Base-by-base conservation (phyloP, 2,113 vertebrate species). In the Dinomys branickii region DNA sequence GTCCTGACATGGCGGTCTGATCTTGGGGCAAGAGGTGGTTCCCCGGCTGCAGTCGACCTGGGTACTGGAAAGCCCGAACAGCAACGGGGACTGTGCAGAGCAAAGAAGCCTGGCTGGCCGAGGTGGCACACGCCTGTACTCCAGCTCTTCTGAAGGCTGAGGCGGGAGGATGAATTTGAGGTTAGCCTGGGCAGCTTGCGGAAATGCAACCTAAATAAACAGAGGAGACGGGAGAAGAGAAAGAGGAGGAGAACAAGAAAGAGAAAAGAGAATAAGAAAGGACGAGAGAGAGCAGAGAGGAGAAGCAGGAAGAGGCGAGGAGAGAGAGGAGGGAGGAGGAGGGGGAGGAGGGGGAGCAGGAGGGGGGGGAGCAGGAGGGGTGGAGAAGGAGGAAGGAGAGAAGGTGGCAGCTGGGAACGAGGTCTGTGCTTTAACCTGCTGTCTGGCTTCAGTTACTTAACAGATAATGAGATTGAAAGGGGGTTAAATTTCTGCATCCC, bases 391-490 rank as follows among this genome's bases (percentile, higher is more conserved):
- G 4, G 50, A 33, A 2, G 41, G 3, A 44, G 22, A 30, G 30
- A 22, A 35, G 16, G 17, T 28, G 28, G 44, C 44, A 13, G 26
- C 14, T 19, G 16, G 44, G 24, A 41, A n/a, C 69, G n/a, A 47
- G 44, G 3, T 50, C 41, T n/a, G n/a, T 17, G 28, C 17, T 13
- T 56, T 91, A 28, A 78, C 61, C 41, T 61, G 80, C 61, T 71
- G 54, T 4, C 58, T 59, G 17, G 14, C 88, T 95, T 85, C 59
- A 91, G 61, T 80, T 82, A n/a, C 73, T 90, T 91, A 84, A 89
- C 91, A 38, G 24, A 50, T 58, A 47, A 58, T 86, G 61, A 89
- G 63, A 4, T 47, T 50, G 54, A 82, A 56, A 10, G 82, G 30
- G 12, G 22, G 67, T 65, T 78, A 58, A 28, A 30, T 54, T 94